Evolutionary conservation across 2,797 vertebrate species (phyloP), one percentile per base, ranked within the genome.

Genomic region (Anguilla anguilla): DNA sequence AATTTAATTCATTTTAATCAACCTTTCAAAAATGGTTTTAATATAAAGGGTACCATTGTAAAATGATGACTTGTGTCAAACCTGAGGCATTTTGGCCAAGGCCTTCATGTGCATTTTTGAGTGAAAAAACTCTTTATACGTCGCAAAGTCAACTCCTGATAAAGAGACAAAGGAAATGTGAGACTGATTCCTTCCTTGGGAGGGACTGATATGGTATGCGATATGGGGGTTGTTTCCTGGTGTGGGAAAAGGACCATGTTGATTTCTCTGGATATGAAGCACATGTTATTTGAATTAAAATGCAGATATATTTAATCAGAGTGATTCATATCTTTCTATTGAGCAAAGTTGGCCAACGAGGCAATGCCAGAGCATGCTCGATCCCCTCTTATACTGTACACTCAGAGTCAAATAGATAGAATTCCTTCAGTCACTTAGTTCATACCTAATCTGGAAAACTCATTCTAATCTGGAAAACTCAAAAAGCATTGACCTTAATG

Each of bases 401-500:
- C 53, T 84, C 43, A 4, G n/a, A 84, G 53, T 57, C 82, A 57
- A 31, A 84, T 31, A 17, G 83, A 59, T 57, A 57, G 31, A 84
- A 84, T 84, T 84, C 83, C 83, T 84, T 11, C 51, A 55, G 13
- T 46, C 49, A 55, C 83, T 55, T 82, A 46, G 39, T 82, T 83
- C 49, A 83, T 55, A 11, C 9, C 0, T 25, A 28, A 55, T 6
- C n/a, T 53, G 81, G 25, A 2, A 10, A 35, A 22, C 46, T 83
- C 22, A 46, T 83, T 46, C 28, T 83, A 53, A 83, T 17, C 43
- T 43, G 43, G 43, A 43, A 46, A 46, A 46, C 43, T 46, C 4
- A 46, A 46, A 46, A 46, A 46, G 43, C 25, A 53, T 84, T 59
- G 57, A 57, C n/a, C 28, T 59, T 82, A 49, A 49, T 51, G 46